Evolutionary conservation across 1,140 invertebrate species (phyloP).

Genomic region (Papilio polyxenes): DNA sequence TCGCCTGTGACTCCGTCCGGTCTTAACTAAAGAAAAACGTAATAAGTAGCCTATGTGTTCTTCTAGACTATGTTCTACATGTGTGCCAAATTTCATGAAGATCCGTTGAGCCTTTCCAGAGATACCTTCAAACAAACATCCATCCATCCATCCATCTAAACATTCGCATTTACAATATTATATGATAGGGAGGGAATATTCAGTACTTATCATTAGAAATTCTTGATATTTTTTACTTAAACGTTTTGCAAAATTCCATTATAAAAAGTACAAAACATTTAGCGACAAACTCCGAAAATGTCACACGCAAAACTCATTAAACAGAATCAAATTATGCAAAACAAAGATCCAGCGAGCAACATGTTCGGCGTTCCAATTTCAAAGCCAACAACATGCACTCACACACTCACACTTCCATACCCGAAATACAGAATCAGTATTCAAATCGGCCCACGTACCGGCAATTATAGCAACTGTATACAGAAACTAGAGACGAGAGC

Average conservation of each 20-base stretch:
- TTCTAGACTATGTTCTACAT: too few species aligned
- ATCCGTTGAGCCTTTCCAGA: too few species aligned
- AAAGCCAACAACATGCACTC: conserved; percentile 62
- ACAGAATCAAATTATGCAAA: conserved; percentile 52
- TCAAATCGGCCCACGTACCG: conserved; percentile 59
- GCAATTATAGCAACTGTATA: conserved; percentile 58
- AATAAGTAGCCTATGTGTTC: too few species aligned
- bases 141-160: too few species aligned
- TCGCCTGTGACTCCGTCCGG: too few species aligned
- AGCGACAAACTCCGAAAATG: conserved; percentile 10
- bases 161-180: too few species aligned
- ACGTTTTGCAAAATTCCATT: neutral
- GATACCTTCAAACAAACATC: too few species aligned
- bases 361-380: conserved; percentile 57
- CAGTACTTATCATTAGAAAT: too few species aligned
- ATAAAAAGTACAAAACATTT: neutral
- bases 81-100: too few species aligned
- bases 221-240: neutral
- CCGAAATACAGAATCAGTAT: conserved; percentile 59
- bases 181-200: too few species aligned
- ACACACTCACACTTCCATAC: conserved; percentile 58
- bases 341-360: conserved; percentile 49
- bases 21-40: too few species aligned
- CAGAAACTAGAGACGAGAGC: conserved; percentile 4
- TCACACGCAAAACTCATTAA: conserved; percentile 32